These are phyloP conservation scores for Drosophila virilis DNA, from an alignment of 1,140 invertebrate genomes.

Conservation along the genomic window DNA sequence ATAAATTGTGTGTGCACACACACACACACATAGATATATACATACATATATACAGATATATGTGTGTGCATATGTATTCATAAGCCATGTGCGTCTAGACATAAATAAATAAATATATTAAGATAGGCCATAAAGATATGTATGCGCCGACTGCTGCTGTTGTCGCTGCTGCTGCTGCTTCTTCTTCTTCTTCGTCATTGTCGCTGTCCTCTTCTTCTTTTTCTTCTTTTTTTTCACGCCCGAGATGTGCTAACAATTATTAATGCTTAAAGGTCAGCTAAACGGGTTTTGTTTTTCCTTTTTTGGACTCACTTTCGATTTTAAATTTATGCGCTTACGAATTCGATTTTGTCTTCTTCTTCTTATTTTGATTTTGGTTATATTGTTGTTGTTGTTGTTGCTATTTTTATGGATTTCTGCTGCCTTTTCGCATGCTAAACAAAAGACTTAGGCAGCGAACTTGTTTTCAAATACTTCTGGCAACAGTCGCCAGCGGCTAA, in stretches of 20 bases:
- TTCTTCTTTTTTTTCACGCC: neutral
- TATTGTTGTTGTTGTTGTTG: constrained; percentile 18
- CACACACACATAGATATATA: neutral
- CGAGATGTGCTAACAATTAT: constrained; percentile 76
- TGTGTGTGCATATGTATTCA: neutral
- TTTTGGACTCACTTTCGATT: constrained; percentile 70
- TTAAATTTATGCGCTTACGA: constrained; percentile 63
- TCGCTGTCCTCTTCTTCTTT: too few relatives aligned
- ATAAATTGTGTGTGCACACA: neutral
- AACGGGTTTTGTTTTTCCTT: constrained; percentile 58
- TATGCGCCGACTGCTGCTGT: neutral
- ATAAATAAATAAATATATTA: constrained; percentile 5
- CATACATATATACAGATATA: neutral
- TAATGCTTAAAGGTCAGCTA: constrained; percentile 78
- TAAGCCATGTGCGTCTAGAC: neutral
- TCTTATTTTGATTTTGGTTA: constrained; percentile 5
- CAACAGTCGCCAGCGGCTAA: neutral
- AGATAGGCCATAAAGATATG: constrained; percentile 9
- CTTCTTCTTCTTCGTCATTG: constrained; percentile 11
- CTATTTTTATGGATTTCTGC: neutral
- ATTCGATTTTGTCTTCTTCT: constrained; percentile 20
- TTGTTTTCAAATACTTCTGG: constrained; percentile 71
- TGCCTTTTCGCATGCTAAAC: constrained; percentile 13
- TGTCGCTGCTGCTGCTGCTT: neutral
- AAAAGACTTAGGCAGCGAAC: constrained; percentile 71